Percentiles rank a stretch among this genome's conserved stretches.
Conservation (phyloP, 2,797 vertebrate genomes). For the Crocodylus rhombifer region DNA sequence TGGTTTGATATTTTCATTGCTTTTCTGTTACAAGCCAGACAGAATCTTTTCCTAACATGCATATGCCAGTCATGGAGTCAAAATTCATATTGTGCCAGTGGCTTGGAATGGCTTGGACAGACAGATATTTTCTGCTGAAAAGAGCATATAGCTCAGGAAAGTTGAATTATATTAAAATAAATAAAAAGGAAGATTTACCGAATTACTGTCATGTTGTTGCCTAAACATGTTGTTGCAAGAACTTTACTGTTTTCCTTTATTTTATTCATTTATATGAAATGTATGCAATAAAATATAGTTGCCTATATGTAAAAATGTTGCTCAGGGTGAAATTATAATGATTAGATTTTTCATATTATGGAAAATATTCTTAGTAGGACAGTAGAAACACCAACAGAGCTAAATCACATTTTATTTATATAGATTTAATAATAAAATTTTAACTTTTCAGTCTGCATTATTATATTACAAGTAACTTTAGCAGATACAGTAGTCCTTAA, state of each 20-base stretch:
- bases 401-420: not conserved
- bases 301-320: not conserved
- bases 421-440: not conserved
- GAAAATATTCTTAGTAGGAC: not conserved
- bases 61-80: slow-evolving; percentile 5
- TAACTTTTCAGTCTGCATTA: not conserved
- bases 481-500: not conserved
- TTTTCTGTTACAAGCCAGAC: not conserved
- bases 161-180: slow-evolving; percentile 23
- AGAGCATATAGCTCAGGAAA: not conserved
- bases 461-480: not conserved
- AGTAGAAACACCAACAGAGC: not conserved
- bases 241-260: not conserved
- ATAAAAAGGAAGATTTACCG: slow-evolving; percentile 15
- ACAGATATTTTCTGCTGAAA: slow-evolving; percentile 18
- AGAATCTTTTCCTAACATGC: slow-evolving; percentile 30
- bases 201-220: not conserved
- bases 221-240: not conserved
- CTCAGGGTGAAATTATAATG: slow-evolving; percentile 7
- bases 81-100: not conserved
- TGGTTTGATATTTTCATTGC: not conserved
- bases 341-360: not conserved
- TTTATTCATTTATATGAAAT: slow-evolving; percentile 12
- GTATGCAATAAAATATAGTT: not conserved
- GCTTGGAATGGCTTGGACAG: slow-evolving; percentile 41